phyloP scores from a whole-genome alignment of 2,797 vertebrate genomes.

The Tympanoctomys barrerae region DNA sequence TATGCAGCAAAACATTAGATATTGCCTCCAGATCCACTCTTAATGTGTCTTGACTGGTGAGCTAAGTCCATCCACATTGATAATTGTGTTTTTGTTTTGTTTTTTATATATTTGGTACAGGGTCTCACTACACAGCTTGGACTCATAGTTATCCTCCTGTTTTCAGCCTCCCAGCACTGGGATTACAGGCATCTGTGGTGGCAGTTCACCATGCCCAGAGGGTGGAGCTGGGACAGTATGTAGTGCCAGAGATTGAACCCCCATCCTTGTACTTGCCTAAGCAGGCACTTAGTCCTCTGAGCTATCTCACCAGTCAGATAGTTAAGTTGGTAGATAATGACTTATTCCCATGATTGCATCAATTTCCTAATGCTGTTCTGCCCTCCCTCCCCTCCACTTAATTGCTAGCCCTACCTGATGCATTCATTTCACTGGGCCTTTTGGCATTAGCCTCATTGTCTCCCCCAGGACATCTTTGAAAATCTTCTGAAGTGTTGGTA shows the following conservation, averaged over 20 bases:
- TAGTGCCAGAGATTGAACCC: too few species aligned
- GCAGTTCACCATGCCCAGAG: too few species aligned
- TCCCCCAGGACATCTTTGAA: neutral
- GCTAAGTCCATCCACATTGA: neutral
- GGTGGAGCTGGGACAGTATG: too few species aligned
- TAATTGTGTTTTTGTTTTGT: neutral
- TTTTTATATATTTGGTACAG: too few species aligned
- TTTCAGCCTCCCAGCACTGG: too few species aligned
- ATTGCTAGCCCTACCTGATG: neutral
- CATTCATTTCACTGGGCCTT: neutral
- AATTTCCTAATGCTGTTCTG: neutral
- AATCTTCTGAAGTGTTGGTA: neutral
- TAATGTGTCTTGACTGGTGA: neutral
- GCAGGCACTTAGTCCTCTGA: too few species aligned
- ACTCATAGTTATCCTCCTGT: too few species aligned
- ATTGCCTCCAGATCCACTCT: neutral
- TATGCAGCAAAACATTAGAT: neutral
- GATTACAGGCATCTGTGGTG: too few species aligned
- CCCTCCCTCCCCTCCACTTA: neutral
- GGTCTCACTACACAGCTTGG: too few species aligned
- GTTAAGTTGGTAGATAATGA: neutral
- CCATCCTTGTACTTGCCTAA: too few species aligned
- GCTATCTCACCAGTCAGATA: neutral
- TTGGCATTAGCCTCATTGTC: neutral
- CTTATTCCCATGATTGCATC: neutral